Base-by-base conservation (phyloP, 1,140 invertebrate species). In the Stegodyphus dumicola region DNA sequence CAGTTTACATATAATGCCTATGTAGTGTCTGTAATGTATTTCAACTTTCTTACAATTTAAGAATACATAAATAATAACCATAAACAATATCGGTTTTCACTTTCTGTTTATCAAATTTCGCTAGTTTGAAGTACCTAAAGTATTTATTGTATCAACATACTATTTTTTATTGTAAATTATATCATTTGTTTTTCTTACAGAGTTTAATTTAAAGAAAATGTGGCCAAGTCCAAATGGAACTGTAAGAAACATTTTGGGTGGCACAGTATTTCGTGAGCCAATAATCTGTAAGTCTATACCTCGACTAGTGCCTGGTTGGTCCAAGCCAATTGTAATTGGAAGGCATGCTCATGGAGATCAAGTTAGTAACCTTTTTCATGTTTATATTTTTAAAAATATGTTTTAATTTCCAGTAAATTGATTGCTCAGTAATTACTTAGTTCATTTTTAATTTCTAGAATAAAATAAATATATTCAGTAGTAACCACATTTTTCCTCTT, bases 191-290 rank as follows among this genome's bases (percentile, higher is more conserved):
- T 79, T 54, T 76, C 71, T 90, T 91, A 60, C 90, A 95, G 96
- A 97, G 92, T 97, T 97, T 90, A 96, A 96, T 77, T 90, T 97
- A 88, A 97, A 97, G 91, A 95, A 96, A 90, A 97, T 97, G 96
- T 97, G 96, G 96, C 92, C 94, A 15, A 95, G 94, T 81, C 96
- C 96, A 2, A 97, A 97, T 90, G 96, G 96, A 17, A 97, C 96
- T 0, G 96, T 97, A 88, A 92, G 96, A 89, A 97, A 97, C 90
- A 97, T 97, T 88, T 91, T 97, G 15, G 96, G 96, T 6, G 96
- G 96, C 4, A 97, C 96, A 0, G 96, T 97, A 15, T 97, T 97
- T 91, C 92, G 96, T 71, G 96, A 97, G 90, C 96, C 96, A 7
- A 97, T 97, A 88, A 90, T 98, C 51, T 97, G 96, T 90, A 93